phyloP scores from a whole-genome alignment of 1,140 invertebrate genomes.

The Thaumetopoea pityocampa region DNA sequence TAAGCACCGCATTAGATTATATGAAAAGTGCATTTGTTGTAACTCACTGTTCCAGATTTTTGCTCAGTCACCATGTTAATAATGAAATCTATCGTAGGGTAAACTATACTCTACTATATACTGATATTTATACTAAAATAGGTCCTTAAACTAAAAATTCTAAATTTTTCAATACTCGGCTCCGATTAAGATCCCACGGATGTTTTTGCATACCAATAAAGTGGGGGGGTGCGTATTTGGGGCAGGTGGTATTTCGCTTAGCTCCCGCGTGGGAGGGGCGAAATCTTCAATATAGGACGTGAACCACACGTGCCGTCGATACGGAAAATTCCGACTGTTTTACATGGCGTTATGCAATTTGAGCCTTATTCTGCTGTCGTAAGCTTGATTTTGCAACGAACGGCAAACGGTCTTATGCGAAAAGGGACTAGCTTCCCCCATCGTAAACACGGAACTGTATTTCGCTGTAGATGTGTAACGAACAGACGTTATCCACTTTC shows the following conservation, averaged over 20 bases:
- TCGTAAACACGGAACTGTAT: conserved; percentile 58
- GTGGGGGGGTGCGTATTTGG: conserved; percentile 41
- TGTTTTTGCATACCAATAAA: conserved; percentile 44
- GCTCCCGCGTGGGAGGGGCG: conserved; percentile 40
- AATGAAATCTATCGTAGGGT: no score
- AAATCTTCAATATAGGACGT: conserved; percentile 56
- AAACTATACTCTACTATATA: no score
- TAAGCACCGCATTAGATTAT: no score
- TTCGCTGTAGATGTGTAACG: conserved; percentile 49
- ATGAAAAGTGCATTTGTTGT: no score
- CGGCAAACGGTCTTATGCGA: conserved; percentile 33
- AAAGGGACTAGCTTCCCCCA: conserved; percentile 57
- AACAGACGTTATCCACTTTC: no score
- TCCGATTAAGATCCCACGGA: no score
- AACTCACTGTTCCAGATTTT: no score
- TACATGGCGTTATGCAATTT: conserved; percentile 9
- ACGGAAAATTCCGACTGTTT: conserved; percentile 47
- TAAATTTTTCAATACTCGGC: no score
- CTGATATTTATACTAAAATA: no score
- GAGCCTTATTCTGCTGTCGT: conserved; percentile 9
- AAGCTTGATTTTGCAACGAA: conserved; percentile 25
- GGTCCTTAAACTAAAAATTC: no score
- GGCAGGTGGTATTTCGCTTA: conserved; percentile 62
- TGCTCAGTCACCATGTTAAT: no score
- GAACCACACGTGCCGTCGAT: conserved; percentile 56